A percentile compares a stretch with the other conserved stretches of the same genome.
Conservation (phyloP, 1,140 invertebrate genomes). For the Drosophila guanche region DNA sequence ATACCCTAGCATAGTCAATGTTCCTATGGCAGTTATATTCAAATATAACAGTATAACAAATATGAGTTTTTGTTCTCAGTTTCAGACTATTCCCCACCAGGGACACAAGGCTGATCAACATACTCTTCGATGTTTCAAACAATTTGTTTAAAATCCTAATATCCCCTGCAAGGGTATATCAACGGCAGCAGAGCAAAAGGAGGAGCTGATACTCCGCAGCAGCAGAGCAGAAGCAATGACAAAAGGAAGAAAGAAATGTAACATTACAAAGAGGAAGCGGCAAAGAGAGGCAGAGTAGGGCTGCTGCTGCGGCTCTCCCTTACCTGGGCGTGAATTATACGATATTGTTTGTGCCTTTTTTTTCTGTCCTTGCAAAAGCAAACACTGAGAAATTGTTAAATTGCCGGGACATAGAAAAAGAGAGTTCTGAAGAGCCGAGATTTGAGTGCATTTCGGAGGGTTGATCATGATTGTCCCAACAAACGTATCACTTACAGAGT, state of each 20-base stretch:
- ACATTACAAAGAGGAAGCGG: conserved; percentile 46
- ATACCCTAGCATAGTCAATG: no score
- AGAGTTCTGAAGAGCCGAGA: conserved; percentile 56
- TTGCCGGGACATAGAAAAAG: conserved; percentile 39
- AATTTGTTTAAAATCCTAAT: no score
- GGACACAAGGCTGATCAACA: no score
- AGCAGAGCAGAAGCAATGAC: conserved; percentile 12
- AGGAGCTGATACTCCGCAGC: background rate
- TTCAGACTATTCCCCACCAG: no score
- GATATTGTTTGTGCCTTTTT: conserved; percentile 71
- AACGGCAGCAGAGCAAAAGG: no score
- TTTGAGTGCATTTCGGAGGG: conserved; percentile 41
- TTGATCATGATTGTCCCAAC: conserved; percentile 51
- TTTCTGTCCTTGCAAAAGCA: conserved; percentile 26
- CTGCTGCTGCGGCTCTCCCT: conserved; percentile 8
- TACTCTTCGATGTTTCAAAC: no score
- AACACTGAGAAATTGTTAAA: conserved; percentile 73
- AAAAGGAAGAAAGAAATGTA: conserved; percentile 59
- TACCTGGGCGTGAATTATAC: conserved; percentile 78
- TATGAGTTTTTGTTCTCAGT: no score
- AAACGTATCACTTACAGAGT: conserved; percentile 57
- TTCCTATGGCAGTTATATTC: no score
- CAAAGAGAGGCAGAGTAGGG: conserved; percentile 17
- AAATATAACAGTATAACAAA: no score
- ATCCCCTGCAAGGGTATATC: no score